phyloP scores from a whole-genome alignment of 2,888 invertebrate genomes.

The Schrankia costaestrigalis region DNA sequence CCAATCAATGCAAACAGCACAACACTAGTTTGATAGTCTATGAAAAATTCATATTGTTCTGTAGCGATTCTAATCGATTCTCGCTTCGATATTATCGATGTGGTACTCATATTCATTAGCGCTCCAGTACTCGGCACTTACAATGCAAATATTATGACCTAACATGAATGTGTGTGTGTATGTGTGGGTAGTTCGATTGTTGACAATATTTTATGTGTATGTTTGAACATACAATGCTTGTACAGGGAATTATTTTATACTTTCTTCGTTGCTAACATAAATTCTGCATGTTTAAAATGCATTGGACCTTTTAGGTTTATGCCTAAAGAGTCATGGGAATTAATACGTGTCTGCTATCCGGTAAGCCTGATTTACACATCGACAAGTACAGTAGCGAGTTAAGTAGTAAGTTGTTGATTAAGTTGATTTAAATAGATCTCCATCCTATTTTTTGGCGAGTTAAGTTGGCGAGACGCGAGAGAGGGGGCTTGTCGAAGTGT shows the following conservation, averaged over 20 bases:
- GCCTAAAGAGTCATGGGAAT: too few relatives aligned
- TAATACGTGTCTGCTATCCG: too few relatives aligned
- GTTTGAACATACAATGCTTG: conserved; percentile 20
- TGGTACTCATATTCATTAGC: conserved; percentile 33
- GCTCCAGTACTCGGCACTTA: conserved; percentile 15
- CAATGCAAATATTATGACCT: conserved; percentile 39
- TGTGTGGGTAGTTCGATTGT: conserved; percentile 30
- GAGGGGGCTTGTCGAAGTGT: too few relatives aligned
- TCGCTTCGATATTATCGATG: conserved; percentile 36
- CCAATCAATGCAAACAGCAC: conserved; percentile 27
- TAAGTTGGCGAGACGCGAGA: too few relatives aligned
- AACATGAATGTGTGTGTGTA: conserved; percentile 5
- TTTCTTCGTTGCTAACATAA: conserved; percentile 22
- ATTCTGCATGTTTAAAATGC: conserved; percentile 7
- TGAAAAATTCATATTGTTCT: conserved; percentile 31
- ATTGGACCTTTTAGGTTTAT: too few relatives aligned
- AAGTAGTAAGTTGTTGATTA: too few relatives aligned
- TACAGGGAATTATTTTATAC: conserved; percentile 24
- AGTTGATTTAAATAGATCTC: too few relatives aligned
- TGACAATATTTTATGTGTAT: conserved; percentile 25
- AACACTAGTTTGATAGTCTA: conserved; percentile 24
- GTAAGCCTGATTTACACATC: too few relatives aligned
- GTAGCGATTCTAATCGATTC: conserved; percentile 48
- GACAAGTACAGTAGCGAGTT: too few relatives aligned
- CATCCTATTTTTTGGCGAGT: too few relatives aligned